These are phyloP conservation scores for Eudyptes chrysolophus DNA, from an alignment of 2,113 vertebrate genomes.

Conservation along the genomic window DNA sequence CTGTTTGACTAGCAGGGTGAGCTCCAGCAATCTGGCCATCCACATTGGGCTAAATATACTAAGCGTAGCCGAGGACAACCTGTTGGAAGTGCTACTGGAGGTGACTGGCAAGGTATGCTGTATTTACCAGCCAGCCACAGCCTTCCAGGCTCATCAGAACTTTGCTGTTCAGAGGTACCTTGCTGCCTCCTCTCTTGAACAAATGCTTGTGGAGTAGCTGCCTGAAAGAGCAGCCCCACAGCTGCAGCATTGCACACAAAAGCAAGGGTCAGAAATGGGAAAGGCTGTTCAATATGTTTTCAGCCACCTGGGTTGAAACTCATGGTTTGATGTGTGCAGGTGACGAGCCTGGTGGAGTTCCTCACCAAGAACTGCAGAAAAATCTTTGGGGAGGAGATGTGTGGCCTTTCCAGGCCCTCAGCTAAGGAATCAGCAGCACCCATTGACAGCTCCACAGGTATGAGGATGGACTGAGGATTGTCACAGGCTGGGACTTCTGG, in stretches of 20 bases:
- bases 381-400: constrained; percentile 81
- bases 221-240: neutral
- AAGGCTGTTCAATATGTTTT: neutral
- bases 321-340: constrained; percentile 56
- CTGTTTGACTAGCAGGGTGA: constrained; percentile 80
- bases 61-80: constrained; percentile 45
- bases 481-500: neutral
- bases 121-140: neutral
- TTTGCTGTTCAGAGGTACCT: neutral
- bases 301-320: neutral
- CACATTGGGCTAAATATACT: constrained; percentile 85
- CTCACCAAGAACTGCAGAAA: constrained; percentile 82
- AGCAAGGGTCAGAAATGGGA: neutral
- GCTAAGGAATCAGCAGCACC: constrained; percentile 72
- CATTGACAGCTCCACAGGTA: constrained; percentile 66
- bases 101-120: constrained; percentile 68
- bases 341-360: constrained; percentile 81
- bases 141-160: neutral
- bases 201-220: neutral
- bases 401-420: constrained; percentile 65
- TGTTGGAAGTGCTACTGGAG: constrained; percentile 70
- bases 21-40: constrained; percentile 82
- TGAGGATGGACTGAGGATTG: neutral
- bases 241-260: neutral
- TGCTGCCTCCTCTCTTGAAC: neutral